Evolutionary conservation across 2,113 vertebrate species (phyloP), one percentile per base, ranked within the genome.

Genomic region (Alexandromys fortis): DNA sequence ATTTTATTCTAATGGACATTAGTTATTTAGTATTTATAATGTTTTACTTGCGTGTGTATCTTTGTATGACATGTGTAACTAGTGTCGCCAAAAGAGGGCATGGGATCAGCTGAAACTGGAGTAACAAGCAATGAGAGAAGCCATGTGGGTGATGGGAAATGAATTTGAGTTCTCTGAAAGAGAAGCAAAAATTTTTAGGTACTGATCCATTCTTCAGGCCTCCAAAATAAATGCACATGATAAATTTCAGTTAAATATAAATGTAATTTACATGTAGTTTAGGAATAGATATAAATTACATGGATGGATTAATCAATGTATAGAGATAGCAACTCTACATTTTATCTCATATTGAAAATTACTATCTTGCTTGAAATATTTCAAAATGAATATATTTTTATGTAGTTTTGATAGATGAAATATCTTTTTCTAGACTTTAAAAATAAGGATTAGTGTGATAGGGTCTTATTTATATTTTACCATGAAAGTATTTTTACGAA

Each of bases 401-500:
- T 61, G 33, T 4, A 9, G 5, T 45, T 2, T 19, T 45, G 13
- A 79, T 70, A 73, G 77, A 49, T 1, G 49, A 82, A 93, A 77
- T 82, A 1, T 42, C 70, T 89, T 89, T 4, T 3, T 65, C 28
- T 38, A 49, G 19, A 2, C 12, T 82, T 91, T 77, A 86, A 91
- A 70, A 49, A 76, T 89, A 85, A 85, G 76, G 61, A 87, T 78
- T 86, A 1, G 33, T 49, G 38, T 67, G 49, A 86, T 45, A 45
- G 2, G 83, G 38, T 83, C 78, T 82, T 8, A 35, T 33, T 61
- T 11, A 73, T 0, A 49, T 85, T 96, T 89, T 90, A 42, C 12
- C 76, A 8, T 75, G 79, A 88, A 97, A 67, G 11, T 38, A 82
- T 73, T 96, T 94, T 94, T 63, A 95, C 13, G 85, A 30, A 82